A percentile compares a stretch with the other conserved stretches of the same genome.
phyloP scores from a whole-genome alignment of 2,888 invertebrate genomes.

The Tanytarsus gracilentus region DNA sequence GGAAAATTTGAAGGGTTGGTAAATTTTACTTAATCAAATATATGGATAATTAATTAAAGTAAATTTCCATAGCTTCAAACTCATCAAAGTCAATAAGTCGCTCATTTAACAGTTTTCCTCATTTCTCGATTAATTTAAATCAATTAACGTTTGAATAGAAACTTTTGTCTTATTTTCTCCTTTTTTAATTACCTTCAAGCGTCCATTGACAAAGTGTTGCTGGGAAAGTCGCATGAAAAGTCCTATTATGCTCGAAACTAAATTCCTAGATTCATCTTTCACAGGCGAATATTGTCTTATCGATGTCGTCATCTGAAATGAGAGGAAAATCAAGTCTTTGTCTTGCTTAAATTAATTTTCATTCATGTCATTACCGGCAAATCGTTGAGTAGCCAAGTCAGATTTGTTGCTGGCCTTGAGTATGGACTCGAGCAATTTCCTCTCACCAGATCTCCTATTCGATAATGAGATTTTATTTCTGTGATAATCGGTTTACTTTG shows the following conservation, averaged over 20 bases:
- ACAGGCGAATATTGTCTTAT: conserved; percentile 18
- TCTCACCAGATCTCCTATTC: conserved; percentile 11
- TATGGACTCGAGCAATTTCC: conserved; percentile 22
- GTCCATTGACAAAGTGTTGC: conserved; percentile 22
- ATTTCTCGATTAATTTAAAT: too few species aligned
- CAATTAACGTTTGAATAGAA: too few species aligned
- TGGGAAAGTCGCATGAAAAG: conserved; percentile 1
- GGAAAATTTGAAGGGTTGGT: too few species aligned
- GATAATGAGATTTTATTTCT: conserved; percentile 18
- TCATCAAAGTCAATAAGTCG: too few species aligned
- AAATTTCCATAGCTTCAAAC: too few species aligned
- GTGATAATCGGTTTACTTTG: conserved; percentile 24
- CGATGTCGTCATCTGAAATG: conserved; percentile 9
- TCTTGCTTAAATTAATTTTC: background rate
- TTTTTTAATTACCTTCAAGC: conserved; percentile 14
- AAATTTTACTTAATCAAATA: too few species aligned
- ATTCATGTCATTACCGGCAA: conserved; percentile 14
- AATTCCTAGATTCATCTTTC: conserved; percentile 21
- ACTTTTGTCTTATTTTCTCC: background rate
- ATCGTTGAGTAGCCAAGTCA: conserved; percentile 25
- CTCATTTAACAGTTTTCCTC: too few species aligned
- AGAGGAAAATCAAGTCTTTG: background rate
- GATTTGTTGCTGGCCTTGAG: conserved; percentile 15
- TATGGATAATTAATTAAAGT: too few species aligned
- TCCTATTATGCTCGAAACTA: conserved; percentile 24